A percentile compares a stretch with the other conserved stretches of the same genome.
phyloP scores from a whole-genome alignment of 2,888 invertebrate species.

The Urechis unicinctus region DNA sequence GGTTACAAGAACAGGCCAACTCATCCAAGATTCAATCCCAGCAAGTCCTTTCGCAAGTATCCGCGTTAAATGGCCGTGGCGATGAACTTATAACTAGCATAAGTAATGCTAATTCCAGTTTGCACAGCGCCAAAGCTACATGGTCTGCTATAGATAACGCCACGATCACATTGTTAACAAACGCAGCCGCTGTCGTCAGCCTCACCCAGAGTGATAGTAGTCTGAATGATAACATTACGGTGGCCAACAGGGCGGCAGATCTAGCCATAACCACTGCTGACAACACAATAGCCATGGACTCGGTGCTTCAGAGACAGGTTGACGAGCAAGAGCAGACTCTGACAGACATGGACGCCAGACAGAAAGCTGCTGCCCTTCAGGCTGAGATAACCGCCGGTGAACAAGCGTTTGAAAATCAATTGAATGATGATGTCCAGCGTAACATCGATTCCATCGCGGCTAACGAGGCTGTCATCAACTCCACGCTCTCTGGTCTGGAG shows the following conservation, averaged over 20 bases:
- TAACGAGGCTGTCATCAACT: background rate
- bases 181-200: background rate
- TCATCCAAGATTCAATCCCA: too few species aligned
- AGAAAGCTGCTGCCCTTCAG: conserved; percentile 1
- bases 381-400: background rate
- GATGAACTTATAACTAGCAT: too few species aligned
- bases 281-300: background rate
- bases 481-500: conserved; percentile 1
- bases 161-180: background rate
- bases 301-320: background rate
- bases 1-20: background rate
- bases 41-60: too few species aligned
- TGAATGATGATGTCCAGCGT: conserved; percentile 7
- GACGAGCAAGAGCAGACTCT: background rate
- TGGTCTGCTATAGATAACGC: conserved; percentile 7
- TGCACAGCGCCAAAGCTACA: conserved; percentile 5
- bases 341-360: background rate
- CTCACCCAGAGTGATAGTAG: too few species aligned
- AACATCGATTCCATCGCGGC: conserved; percentile 1
- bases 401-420: conserved; percentile 2
- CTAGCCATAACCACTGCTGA: conserved; percentile 4
- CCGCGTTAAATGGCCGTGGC: too few species aligned
- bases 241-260: conserved; percentile 6
- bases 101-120: conserved; percentile 13
- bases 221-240: too few species aligned